phyloP scores from a whole-genome alignment of 2,797 vertebrate genomes.

The Meriones psammophilus region DNA sequence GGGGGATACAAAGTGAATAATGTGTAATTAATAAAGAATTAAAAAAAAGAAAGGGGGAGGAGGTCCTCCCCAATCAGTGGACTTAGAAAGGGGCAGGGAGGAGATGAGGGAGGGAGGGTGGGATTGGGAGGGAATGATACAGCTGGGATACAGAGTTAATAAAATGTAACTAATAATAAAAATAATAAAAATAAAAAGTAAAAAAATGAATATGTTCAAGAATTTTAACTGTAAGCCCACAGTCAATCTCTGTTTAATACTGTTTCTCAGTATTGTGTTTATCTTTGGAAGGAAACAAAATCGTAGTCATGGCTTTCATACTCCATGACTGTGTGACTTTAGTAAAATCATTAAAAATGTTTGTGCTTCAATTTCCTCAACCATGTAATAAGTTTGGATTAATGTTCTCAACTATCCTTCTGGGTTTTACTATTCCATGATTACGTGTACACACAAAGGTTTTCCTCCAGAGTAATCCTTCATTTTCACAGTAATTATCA shows the following conservation, averaged over 20 bases:
- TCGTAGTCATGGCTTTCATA: slow-evolving; percentile 43
- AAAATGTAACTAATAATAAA: too few relatives aligned
- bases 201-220: background rate
- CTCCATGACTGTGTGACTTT: background rate
- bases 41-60: too few relatives aligned
- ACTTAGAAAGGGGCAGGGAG: too few relatives aligned
- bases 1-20: too few relatives aligned
- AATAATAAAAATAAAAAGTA: too few relatives aligned
- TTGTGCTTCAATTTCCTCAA: slow-evolving; percentile 59
- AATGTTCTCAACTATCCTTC: slow-evolving; percentile 49
- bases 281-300: slow-evolving; percentile 38
- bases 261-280: slow-evolving; percentile 7
- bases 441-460: slow-evolving; percentile 60
- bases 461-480: slow-evolving; percentile 57
- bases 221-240: slow-evolving; percentile 3
- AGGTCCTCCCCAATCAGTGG: too few relatives aligned
- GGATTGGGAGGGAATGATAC: too few relatives aligned
- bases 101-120: too few relatives aligned
- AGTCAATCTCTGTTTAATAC: background rate
- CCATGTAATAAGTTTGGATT: slow-evolving; percentile 52
- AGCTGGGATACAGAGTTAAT: too few relatives aligned
- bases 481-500: slow-evolving; percentile 71
- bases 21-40: too few relatives aligned
- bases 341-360: slow-evolving; percentile 53
- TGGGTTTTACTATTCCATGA: slow-evolving; percentile 51